Evolutionary conservation across 2,888 invertebrate species (phyloP).

Genomic region (Ctena decussata): DNA sequence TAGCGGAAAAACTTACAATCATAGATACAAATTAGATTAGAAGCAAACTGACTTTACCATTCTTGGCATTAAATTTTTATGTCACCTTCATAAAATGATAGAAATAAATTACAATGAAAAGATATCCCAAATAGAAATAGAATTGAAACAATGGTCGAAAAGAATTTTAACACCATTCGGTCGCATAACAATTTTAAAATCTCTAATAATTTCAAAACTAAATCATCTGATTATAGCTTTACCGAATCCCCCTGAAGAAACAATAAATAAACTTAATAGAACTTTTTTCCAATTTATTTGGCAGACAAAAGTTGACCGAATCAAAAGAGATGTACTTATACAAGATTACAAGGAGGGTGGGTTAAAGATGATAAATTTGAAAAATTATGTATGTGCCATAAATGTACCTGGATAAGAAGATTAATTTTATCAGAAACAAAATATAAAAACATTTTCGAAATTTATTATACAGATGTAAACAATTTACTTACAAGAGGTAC

Average conservation of each 20-base stretch:
- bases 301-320: background rate
- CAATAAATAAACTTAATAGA: background rate
- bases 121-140: background rate
- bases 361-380: too few relatives aligned
- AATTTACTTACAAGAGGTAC: too few relatives aligned
- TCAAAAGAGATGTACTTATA: background rate
- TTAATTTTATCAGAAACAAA: too few relatives aligned
- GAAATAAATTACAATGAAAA: background rate
- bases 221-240: background rate
- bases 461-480: too few relatives aligned
- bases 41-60: background rate
- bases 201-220: background rate
- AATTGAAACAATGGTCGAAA: background rate
- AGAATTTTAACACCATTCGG: background rate
- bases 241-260: background rate
- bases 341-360: background rate
- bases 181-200: background rate
- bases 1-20: background rate
- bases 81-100: background rate
- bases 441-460: too few relatives aligned
- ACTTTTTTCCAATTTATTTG: background rate
- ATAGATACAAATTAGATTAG: background rate
- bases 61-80: background rate
- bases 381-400: too few relatives aligned
- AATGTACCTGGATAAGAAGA: too few relatives aligned